Evolutionary conservation across 2,888 invertebrate genomes (phyloP).

Genomic region (Heliconius aoede): DNA sequence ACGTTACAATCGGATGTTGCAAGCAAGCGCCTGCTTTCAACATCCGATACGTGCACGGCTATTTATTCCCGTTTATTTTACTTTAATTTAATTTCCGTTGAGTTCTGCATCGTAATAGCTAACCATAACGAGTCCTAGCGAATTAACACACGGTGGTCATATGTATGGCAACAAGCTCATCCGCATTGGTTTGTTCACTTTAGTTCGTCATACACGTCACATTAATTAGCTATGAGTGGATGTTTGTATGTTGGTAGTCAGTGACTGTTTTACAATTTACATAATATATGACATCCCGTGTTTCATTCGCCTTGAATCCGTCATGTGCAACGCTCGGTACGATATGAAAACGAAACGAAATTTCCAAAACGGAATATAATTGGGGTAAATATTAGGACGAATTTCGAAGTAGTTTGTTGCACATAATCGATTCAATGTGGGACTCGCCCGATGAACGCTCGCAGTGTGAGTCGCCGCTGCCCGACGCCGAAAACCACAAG

Average conservation of each 20-base stretch:
- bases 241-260: conserved; percentile 81
- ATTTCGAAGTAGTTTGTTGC: conserved; percentile 85
- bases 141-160: conserved; percentile 84
- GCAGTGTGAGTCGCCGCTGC: conserved; percentile 79
- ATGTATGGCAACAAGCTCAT: conserved; percentile 79
- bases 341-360: conserved; percentile 54
- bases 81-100: conserved; percentile 52
- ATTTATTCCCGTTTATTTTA: conserved; percentile 51
- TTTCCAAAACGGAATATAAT: conserved; percentile 62
- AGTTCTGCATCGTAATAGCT: conserved; percentile 58
- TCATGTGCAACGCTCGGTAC: conserved; percentile 82
- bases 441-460: conserved; percentile 84
- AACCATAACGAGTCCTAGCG: conserved; percentile 77
- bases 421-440: conserved; percentile 85
- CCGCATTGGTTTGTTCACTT: conserved; percentile 77
- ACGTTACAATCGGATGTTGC: conserved; percentile 24
- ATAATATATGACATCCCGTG: conserved; percentile 84
- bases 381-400: conserved; percentile 78
- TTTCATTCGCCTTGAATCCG: conserved; percentile 85
- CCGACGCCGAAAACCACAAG: conserved; percentile 64
- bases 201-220: conserved; percentile 75
- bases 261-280: conserved; percentile 77
- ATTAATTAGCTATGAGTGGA: conserved; percentile 76
- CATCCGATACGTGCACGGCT: conserved; percentile 53
- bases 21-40: conserved; percentile 34